A percentile compares a stretch with the other conserved stretches of the same genome.
These are phyloP conservation scores for Charina bottae DNA, from an alignment of 2,113 vertebrate genomes.

Conservation along the genomic window DNA sequence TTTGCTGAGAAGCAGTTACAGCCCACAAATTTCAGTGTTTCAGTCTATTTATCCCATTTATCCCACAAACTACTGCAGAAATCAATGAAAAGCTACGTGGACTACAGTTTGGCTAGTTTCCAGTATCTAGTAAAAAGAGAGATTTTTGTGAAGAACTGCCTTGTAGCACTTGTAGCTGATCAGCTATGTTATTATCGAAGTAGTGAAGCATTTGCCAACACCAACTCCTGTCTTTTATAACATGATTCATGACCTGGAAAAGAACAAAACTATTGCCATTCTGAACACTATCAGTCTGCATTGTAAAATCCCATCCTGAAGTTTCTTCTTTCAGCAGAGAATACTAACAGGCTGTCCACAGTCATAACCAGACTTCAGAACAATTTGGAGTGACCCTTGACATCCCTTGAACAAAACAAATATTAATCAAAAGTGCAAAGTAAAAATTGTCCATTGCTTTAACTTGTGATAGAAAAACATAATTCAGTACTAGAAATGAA, in stretches of 20 bases:
- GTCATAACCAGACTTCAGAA: neutral
- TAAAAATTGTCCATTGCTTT: neutral
- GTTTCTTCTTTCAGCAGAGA: neutral
- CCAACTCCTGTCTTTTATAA: neutral
- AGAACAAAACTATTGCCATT: neutral
- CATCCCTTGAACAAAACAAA: neutral
- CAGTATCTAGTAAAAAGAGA: constrained; percentile 34
- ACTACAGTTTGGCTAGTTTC: constrained; percentile 48
- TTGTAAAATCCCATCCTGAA: constrained; percentile 6
- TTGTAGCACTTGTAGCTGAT: constrained; percentile 33
- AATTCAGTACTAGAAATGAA: neutral
- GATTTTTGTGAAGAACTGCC: constrained; percentile 24
- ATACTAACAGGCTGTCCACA: neutral
- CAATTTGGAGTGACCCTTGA: neutral
- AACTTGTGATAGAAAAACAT: neutral
- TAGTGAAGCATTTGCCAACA: constrained; percentile 41
- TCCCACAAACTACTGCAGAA: constrained; percentile 37
- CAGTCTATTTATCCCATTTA: constrained; percentile 3
- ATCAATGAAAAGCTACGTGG: constrained; percentile 49
- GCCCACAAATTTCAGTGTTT: constrained; percentile 31
- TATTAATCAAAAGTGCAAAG: neutral
- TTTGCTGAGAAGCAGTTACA: constrained; percentile 18
- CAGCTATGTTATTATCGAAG: constrained; percentile 42
- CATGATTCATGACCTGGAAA: neutral
- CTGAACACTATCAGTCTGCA: neutral